These are phyloP conservation scores for Acomys russatus DNA, from an alignment of 2,797 vertebrate species.

Conservation along the genomic window DNA sequence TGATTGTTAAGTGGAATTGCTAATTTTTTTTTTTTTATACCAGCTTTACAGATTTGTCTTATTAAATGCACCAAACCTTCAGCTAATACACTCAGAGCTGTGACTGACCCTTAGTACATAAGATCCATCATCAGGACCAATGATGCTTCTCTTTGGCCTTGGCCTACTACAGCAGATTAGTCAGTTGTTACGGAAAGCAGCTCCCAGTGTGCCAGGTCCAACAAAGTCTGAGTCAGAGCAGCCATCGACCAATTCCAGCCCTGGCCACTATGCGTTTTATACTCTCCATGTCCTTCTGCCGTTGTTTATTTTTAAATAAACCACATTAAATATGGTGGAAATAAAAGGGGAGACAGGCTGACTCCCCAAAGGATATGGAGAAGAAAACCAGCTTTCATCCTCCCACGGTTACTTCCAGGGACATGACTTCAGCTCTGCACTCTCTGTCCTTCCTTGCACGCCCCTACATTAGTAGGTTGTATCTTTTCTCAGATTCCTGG, in stretches of 20 bases:
- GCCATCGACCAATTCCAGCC: background rate
- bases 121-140: background rate
- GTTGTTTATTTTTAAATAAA: constrained; percentile 25
- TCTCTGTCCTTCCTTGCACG: background rate
- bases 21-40: constrained; percentile 9
- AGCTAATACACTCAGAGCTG: background rate
- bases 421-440: background rate
- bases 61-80: background rate
- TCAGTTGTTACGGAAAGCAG: constrained; percentile 8
- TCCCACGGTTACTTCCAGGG: no score
- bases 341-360: background rate
- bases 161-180: background rate
- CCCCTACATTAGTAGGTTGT: background rate
- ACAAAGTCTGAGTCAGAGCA: background rate
- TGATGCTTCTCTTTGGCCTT: background rate
- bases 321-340: constrained; percentile 7
- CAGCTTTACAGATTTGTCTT: background rate
- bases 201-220: background rate
- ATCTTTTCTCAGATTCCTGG: background rate
- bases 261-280: background rate
- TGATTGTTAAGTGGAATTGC: background rate
- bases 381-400: background rate
- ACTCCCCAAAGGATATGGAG: background rate
- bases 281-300: background rate
- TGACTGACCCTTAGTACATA: background rate